Base-by-base conservation (phyloP, 2,888 invertebrate genomes). In the Petrophora chlorosata region DNA sequence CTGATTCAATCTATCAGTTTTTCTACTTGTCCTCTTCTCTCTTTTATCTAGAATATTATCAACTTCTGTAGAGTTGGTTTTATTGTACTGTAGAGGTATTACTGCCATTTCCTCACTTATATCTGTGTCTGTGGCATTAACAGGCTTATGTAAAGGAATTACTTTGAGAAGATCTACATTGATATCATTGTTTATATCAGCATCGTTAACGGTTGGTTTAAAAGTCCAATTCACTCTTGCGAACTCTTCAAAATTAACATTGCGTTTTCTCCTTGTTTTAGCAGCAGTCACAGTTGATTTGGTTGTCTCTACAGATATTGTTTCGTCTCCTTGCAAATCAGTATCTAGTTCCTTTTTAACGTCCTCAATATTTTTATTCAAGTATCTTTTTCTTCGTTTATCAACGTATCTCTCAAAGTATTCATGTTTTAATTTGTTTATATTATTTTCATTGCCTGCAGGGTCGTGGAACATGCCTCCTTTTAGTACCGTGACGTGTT, bases 11-110 rank as follows among this genome's bases (percentile, higher is more conserved):
- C 89, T 77, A 56, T 91, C 91, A 7, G 90, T 88, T 66, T 91
- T 91, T 46, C 91, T 83, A 59, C 90, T 91, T 0, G 91, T 91
- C 44, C 90, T 83, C 60, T 91, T 91, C 23, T 90, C 87, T 30
- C 89, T 79, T 61, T 79, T 87, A 23, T 89, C 89, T 14, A 82
- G 53, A 43, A 79, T 70, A 57, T 85, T 86, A 30, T 76, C 64
- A 3, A 79, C 75, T 69, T 85, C 88, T 22, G 88, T 87, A 0
- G 87, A 85, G 68, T 89, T 90, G 0, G 83, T 88, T 8, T 75
- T 82, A 30, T 74, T 82, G 47, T 84, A 76, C 35, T 84, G 82
- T 40, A 85, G 56, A 2, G 86, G 85, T 43, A 87, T 75, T 0
- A 87, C 80, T 2, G 76, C 76, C 54, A 80, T 74, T 75, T 85